Percentiles rank a stretch among this genome's conserved stretches.
phyloP scores from a whole-genome alignment of 2,797 vertebrate species.

The Acrocephalus scirpaceus region DNA sequence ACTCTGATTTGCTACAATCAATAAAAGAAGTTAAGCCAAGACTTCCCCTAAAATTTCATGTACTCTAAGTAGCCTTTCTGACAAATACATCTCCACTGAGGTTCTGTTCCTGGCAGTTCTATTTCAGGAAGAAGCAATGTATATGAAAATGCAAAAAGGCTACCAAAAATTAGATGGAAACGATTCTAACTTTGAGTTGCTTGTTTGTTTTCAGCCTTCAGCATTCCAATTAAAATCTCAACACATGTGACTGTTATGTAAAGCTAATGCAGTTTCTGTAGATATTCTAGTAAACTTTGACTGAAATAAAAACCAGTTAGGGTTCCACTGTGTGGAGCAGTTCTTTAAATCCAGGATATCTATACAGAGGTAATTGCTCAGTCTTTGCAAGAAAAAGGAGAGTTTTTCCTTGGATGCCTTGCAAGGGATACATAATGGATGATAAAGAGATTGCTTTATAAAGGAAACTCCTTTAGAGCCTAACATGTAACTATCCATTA shows the following conservation, averaged over 20 bases:
- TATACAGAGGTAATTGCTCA: background rate
- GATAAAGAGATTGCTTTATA: background rate
- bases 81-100: background rate
- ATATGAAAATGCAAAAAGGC: background rate
- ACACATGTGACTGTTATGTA: background rate
- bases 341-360: background rate
- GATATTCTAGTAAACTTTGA: background rate
- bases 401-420: background rate
- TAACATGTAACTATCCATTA: conserved; percentile 21
- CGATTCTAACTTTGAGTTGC: background rate
- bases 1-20: background rate
- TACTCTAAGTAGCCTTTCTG: background rate
- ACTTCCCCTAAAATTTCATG: background rate
- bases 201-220: background rate
- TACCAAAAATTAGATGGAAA: background rate
- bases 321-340: background rate
- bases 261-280: background rate
- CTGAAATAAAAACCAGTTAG: background rate
- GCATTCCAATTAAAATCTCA: background rate
- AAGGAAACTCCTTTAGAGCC: background rate
- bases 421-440: background rate
- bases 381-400: background rate
- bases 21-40: background rate
- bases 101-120: background rate
- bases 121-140: background rate